phyloP scores from a whole-genome alignment of 53 echinoderm and acorn worm genomes.

The Stichopus horrens region DNA sequence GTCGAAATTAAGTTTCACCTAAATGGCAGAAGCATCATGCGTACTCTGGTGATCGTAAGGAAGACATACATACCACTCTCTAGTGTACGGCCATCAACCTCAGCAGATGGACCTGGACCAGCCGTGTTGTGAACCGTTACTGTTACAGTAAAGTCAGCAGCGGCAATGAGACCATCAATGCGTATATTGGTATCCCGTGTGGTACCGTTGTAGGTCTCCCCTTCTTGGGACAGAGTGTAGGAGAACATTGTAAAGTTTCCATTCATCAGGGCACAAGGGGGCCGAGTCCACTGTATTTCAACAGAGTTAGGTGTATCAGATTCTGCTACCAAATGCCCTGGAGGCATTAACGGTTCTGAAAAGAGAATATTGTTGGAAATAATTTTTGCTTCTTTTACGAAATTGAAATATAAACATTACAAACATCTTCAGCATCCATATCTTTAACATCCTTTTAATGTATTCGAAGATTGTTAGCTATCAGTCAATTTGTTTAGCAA shows the following conservation, averaged over 20 bases:
- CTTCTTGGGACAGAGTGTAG: neutral
- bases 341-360: neutral
- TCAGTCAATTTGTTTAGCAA: no score
- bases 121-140: neutral
- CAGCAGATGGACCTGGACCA: neutral
- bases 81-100: neutral
- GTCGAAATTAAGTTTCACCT: no score
- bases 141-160: neutral
- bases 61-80: conserved; percentile 16
- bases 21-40: no score
- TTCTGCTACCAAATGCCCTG: neutral
- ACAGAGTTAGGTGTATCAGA: neutral
- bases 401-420: no score
- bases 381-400: no score
- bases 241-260: neutral
- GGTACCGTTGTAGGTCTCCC: neutral
- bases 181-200: neutral
- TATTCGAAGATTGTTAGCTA: no score
- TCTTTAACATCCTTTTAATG: no score
- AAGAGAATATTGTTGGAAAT: neutral
- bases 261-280: neutral
- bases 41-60: no score
- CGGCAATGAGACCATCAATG: neutral
- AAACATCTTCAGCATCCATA: no score
- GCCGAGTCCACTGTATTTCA: neutral